A percentile compares a stretch with the other conserved stretches of the same genome.
phyloP scores from a whole-genome alignment of 2,888 invertebrate genomes.

The Andrena fulva region DNA sequence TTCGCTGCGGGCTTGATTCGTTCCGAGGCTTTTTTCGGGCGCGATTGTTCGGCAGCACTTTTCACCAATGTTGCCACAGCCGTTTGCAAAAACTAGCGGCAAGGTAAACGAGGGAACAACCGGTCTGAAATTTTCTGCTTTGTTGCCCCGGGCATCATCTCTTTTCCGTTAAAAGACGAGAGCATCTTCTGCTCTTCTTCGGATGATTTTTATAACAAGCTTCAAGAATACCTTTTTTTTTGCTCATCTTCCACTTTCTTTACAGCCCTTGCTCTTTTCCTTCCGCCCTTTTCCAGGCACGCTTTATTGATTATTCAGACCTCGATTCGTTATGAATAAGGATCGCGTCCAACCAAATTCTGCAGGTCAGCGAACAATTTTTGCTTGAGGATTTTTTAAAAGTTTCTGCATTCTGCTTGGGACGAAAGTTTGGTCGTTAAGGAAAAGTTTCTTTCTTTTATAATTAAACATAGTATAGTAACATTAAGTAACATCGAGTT shows the following conservation, averaged over 20 bases:
- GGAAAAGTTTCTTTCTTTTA: constrained; percentile 39
- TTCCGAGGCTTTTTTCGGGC: constrained; percentile 7
- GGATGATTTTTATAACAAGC: constrained; percentile 53
- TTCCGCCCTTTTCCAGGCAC: background rate
- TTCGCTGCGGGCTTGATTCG: constrained; percentile 16
- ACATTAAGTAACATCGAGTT: constrained; percentile 19
- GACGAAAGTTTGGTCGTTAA: constrained; percentile 43
- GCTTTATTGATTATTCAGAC: constrained; percentile 59
- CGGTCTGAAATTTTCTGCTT: constrained; percentile 46
- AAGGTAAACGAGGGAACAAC: constrained; percentile 31
- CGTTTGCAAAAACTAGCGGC: constrained; percentile 22
- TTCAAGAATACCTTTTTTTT: constrained; percentile 16
- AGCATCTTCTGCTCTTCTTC: constrained; percentile 12
- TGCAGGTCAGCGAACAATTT: constrained; percentile 30
- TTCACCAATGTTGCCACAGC: constrained; percentile 15
- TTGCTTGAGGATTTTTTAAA: constrained; percentile 6
- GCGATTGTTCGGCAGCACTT: constrained; percentile 23
- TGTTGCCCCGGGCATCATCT: constrained; percentile 32
- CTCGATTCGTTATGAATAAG: constrained; percentile 62
- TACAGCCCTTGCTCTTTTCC: background rate
- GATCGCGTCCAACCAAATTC: constrained; percentile 42
- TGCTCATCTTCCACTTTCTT: background rate
- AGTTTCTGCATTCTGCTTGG: constrained; percentile 23
- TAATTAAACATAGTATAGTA: background rate
- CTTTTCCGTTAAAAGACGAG: constrained; percentile 6